A percentile compares a stretch with the other conserved stretches of the same genome.
phyloP scores from a whole-genome alignment of 2,113 vertebrate genomes.

The Chinchilla lanigera region DNA sequence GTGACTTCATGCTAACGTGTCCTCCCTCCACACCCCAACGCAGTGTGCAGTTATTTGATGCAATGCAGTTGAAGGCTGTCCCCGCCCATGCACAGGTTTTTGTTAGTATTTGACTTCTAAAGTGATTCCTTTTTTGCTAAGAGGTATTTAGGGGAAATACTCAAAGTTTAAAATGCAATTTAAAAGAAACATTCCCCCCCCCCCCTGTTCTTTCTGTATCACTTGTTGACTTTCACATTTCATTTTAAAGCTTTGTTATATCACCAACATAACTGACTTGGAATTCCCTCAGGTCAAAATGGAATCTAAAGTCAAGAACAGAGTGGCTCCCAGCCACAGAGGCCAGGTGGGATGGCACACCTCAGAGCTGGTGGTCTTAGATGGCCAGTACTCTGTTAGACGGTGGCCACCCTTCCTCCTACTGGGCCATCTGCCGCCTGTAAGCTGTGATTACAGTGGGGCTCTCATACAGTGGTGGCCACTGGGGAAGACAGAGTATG shows the following conservation, averaged over 20 bases:
- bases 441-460: conserved; percentile 64
- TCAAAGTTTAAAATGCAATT: background rate
- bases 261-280: background rate
- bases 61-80: background rate
- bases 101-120: background rate
- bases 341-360: background rate
- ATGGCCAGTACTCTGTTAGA: conserved; percentile 51
- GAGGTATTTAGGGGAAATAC: background rate
- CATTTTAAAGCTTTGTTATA: background rate
- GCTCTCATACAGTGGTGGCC: conserved; percentile 66
- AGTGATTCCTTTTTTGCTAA: background rate
- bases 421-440: conserved; percentile 61
- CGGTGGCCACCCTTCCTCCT: conserved; percentile 58
- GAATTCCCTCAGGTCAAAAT: background rate
- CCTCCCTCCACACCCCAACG: background rate
- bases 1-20: background rate
- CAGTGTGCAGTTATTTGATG: background rate
- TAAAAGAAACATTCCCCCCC: background rate
- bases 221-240: background rate
- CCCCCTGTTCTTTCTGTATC: background rate
- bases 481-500: conserved; percentile 58
- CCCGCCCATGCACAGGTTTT: background rate
- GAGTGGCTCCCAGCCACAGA: background rate
- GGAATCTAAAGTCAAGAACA: background rate
- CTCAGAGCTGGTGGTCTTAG: conserved; percentile 28